A percentile compares a stretch with the other conserved stretches of the same genome.
These are phyloP conservation scores for Papilio helenus DNA, from an alignment of 1,140 invertebrate species.

Conservation along the genomic window DNA sequence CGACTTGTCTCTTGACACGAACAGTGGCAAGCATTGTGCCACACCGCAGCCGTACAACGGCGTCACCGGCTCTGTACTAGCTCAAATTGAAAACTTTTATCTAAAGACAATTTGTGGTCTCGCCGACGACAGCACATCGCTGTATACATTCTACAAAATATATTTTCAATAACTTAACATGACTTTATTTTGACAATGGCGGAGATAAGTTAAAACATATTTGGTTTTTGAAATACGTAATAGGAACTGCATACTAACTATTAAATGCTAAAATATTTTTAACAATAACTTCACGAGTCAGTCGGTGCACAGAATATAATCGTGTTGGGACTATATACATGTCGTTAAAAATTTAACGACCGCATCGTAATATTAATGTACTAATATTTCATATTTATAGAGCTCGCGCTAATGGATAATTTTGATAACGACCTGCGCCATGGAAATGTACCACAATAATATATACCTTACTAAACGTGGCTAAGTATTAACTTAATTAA, in stretches of 20 bases:
- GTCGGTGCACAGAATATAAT: neutral
- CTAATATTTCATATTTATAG: slow-evolving; percentile 18
- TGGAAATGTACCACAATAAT: neutral
- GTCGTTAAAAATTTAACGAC: slow-evolving; percentile 19
- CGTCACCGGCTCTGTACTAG: neutral
- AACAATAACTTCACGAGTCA: too few relatives aligned
- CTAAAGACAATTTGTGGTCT: neutral
- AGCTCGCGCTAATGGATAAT: slow-evolving; percentile 15
- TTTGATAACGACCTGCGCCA: neutral
- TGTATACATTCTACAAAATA: neutral
- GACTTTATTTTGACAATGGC: neutral
- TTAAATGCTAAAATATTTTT: neutral
- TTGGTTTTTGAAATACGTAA: neutral
- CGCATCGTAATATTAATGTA: slow-evolving; percentile 18
- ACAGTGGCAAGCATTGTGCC: too few relatives aligned
- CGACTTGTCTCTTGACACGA: neutral
- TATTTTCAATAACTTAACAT: neutral
- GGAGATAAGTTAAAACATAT: neutral
- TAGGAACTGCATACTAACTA: neutral
- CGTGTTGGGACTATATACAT: neutral
- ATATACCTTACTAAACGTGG: too few relatives aligned
- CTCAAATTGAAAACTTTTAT: slow-evolving; percentile 4
- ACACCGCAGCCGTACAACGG: neutral
- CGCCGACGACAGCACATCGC: neutral
- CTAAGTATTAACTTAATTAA: too few relatives aligned